Conservation (phyloP, 2,113 vertebrate genomes). For the Cyrtonyx montezumae region DNA sequence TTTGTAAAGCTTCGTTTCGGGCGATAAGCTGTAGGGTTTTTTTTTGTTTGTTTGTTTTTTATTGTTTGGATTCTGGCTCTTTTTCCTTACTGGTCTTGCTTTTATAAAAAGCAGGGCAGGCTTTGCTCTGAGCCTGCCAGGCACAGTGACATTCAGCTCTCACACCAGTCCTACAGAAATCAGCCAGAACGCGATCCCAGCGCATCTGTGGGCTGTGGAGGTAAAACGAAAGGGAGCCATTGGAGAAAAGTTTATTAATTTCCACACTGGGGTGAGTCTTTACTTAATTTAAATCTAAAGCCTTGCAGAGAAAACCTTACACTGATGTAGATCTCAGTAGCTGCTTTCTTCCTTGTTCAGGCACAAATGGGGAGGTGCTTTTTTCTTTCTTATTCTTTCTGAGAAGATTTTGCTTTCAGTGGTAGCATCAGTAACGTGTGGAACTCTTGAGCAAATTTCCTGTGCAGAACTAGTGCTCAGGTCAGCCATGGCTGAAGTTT, state of each 20-base stretch:
- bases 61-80: background rate
- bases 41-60: background rate
- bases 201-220: background rate
- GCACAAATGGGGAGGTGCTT: background rate
- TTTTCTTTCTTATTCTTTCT: background rate
- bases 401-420: background rate
- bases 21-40: background rate
- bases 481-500: background rate
- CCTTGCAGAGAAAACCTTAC: background rate
- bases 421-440: accelerated
- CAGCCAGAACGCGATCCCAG: background rate
- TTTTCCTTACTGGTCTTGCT: background rate
- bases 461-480: background rate
- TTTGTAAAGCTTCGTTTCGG: background rate
- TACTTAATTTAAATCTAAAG: background rate
- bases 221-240: background rate
- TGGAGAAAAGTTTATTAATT: slow-evolving; percentile 11
- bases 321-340: background rate
- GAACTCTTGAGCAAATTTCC: background rate
- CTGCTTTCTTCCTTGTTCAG: background rate
- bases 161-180: background rate
- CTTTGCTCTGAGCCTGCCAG: background rate
- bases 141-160: background rate
- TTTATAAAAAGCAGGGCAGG: background rate
- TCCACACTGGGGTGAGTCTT: background rate